Evolutionary conservation across 2,113 vertebrate genomes (phyloP), one percentile per base, ranked within the genome.

Genomic region (Clarias macrocephalus): DNA sequence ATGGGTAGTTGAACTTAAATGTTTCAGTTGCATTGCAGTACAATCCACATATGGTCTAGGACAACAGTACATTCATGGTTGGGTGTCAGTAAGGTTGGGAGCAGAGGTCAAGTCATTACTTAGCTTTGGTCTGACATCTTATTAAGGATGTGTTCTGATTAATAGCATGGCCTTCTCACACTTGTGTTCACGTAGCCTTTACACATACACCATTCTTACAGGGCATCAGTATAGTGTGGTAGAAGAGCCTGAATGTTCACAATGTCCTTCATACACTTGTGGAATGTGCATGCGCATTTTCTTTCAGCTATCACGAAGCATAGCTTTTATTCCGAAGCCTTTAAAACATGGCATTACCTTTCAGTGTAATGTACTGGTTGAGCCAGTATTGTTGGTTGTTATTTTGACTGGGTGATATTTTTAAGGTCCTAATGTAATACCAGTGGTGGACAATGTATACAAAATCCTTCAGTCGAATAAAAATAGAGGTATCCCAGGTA

Each of bases 91-190:
- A 33, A 89, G 76, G 82, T 72, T n/a, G 30, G 72, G 83, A 80
- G 86, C 59, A 70, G 37, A 89, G 88, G 52, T 83, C 77, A 82
- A 88, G 83, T 83, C 60, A 57, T 86, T 84, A 86, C 86, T 88
- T 88, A 82, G 60, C 48, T 84, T 72, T 88, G 62, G 62, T 89
- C 80, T 88, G 88, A 85, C 89, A 89, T 80, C 89, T 89, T 88
- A 85, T 91, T 91, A 90, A 82, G 80, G 80, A 88, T 87, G 88
- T 59, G 60, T n/a, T 76, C 30, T 21, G 82, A 88, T 90, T 89
- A 89, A 88, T 89, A 68, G 63, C 19, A 11, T 77, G 70, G 23
- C 57, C 54, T 86, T 30, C 62, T 83, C 30, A 80, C 76, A 85
- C 57, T 83, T 59, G 28, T 79, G 72, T 63, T 76, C 42, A 18